Base-by-base conservation (phyloP, 2,888 invertebrate species). In the Palloptera scutellata region DNA sequence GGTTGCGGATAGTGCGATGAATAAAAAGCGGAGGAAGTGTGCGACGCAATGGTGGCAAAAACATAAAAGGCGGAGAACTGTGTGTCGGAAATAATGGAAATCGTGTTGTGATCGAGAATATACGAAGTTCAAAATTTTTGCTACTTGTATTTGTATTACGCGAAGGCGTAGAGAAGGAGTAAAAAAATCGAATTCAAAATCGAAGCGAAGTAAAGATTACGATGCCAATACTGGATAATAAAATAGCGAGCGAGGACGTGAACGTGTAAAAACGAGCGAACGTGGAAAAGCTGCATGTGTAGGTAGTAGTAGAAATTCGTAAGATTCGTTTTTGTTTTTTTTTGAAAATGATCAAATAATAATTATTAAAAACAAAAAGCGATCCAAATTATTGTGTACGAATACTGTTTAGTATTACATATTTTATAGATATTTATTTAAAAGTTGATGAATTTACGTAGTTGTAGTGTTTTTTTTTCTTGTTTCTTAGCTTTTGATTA, bases 1-100 rank as follows among this genome's bases (percentile, higher is more conserved):
- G 19, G 51, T 64, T 59, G 52, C 52, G 59, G 57, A 67, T 59
- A 59, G 63, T 67, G 63, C 67, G 67, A 55, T 67, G 67, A 52
- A 17, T 53, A 60, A 52, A 68, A 64, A 68, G 55, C 64, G 64
- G 30, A 30, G 30, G 64, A 68, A 64, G 64, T 61, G 64, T 68
- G 68, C 68, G 68, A 68, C 68, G 68, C 64, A 64, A 64, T 68
- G 68, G 68, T 64, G 68, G 68, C 68, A 68, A 61, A 41, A 64
- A 60, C 59, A 61, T 53, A 62, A 67, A 68, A 67, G 64, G 64
- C 60, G 68, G 61, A 68, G 68, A 61, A 64, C 61, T 68, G 64
- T 51, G 61, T 51, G 42, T 62, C 53, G 62, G 52, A 61, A 51
- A 43, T 59, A 55, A 55, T 63, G 54, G 55, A 42, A 59, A 64